Conservation (phyloP, 2,797 vertebrate genomes). For the Brachymystax lenok region DNA sequence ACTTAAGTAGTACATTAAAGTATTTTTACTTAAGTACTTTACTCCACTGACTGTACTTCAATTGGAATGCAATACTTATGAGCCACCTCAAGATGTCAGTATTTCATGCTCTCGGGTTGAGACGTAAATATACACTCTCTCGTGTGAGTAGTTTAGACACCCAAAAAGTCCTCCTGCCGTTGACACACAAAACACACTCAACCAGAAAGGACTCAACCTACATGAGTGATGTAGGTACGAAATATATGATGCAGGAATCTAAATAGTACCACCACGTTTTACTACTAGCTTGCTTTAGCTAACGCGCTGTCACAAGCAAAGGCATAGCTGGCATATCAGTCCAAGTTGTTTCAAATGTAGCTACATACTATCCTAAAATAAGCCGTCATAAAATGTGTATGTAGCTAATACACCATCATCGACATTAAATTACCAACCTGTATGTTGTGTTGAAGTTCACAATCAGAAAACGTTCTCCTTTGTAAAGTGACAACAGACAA, state of each 20-base stretch:
- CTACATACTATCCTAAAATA: not conserved
- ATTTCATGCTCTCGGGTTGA: constrained; percentile 1
- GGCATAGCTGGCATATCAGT: not conserved
- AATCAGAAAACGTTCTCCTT: not conserved
- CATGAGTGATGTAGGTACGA: not conserved
- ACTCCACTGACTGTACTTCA: not conserved
- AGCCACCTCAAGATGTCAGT: not conserved
- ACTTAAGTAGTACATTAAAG: too few species aligned
- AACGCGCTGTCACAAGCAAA: not conserved
- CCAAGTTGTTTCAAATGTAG: not conserved
- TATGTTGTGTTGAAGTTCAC: not conserved
- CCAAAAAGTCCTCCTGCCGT: not conserved
- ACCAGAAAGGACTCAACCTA: not conserved
- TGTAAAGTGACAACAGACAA: not conserved
- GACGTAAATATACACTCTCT: not conserved
- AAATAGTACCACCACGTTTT: not conserved
- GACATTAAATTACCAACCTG: not conserved
- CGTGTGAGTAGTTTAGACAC: not conserved
- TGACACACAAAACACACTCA: not conserved
- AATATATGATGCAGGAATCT: not conserved
- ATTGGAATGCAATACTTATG: not conserved
- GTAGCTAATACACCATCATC: not conserved
- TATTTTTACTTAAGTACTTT: too few species aligned
- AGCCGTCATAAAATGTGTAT: not conserved
- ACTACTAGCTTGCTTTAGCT: not conserved